These are phyloP conservation scores for Fukomys damarensis DNA, from an alignment of 2,113 vertebrate species.

Conservation along the genomic window DNA sequence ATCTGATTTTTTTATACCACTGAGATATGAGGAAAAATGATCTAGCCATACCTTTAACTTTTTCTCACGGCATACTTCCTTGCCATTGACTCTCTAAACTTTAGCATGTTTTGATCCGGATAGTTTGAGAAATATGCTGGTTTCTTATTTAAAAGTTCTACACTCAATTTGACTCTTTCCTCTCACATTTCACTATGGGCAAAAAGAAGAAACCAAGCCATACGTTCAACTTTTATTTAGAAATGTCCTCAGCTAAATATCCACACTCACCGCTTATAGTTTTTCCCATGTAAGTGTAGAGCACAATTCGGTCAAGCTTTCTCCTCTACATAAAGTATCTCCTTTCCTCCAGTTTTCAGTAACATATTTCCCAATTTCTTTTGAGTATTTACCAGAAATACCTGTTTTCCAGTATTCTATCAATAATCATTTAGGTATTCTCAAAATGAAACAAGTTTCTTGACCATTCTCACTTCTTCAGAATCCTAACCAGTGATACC, in stretches of 20 bases:
- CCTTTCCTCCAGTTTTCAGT: neutral
- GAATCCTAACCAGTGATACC: neutral
- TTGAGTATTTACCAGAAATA: neutral
- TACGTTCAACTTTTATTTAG: neutral
- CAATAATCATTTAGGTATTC: neutral
- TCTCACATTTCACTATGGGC: neutral
- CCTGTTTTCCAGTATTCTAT: neutral
- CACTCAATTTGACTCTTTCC: neutral
- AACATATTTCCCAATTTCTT: neutral
- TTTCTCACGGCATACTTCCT: neutral
- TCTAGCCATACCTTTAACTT: neutral
- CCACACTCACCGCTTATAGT: neutral
- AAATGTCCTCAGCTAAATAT: neutral
- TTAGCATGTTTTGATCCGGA: neutral
- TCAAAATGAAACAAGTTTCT: neutral
- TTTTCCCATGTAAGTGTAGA: neutral
- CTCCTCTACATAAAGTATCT: neutral
- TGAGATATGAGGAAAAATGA: neutral
- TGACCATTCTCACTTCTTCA: neutral
- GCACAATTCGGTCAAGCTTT: neutral
- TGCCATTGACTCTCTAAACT: neutral
- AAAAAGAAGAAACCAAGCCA: neutral
- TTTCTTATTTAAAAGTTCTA: neutral
- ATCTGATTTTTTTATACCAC: neutral
- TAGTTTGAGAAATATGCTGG: neutral